Evolutionary conservation across 2,888 invertebrate species (phyloP).

Genomic region (Ethmia dodecea): DNA sequence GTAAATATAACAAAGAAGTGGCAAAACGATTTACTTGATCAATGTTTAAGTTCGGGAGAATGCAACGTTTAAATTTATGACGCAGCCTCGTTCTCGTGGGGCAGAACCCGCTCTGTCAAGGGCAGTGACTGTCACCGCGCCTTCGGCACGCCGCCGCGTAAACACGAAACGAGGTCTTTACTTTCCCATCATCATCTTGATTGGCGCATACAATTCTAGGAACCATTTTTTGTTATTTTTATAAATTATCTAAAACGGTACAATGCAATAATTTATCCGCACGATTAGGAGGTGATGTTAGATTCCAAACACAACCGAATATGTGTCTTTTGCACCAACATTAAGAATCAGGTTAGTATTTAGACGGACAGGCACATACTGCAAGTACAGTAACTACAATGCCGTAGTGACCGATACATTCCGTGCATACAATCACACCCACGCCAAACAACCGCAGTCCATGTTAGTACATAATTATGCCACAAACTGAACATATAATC

Average conservation of each 20-base stretch:
- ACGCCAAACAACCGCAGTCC: slow-evolving; percentile 19
- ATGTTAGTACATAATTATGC: slow-evolving; percentile 24
- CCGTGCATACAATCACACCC: slow-evolving; percentile 36
- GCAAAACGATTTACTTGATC: no score
- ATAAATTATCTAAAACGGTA: no score
- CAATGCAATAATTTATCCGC: no score
- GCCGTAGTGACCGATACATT: slow-evolving; percentile 26
- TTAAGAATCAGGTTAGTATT: no score
- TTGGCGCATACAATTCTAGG: no score
- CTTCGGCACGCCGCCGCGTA: slow-evolving; percentile 19
- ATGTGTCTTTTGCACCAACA: no score
- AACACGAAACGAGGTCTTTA: slow-evolving; percentile 52
- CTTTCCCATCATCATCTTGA: slow-evolving; percentile 61
- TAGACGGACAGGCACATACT: background rate
- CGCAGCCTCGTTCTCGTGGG: slow-evolving; percentile 18
- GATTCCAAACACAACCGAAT: no score
- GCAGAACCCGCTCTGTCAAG: slow-evolving; percentile 61
- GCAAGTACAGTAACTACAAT: background rate
- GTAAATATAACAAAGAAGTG: no score
- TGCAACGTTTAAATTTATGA: slow-evolving; percentile 1
- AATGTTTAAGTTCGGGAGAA: background rate
- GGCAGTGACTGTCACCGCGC: slow-evolving; percentile 59
- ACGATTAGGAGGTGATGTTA: no score
- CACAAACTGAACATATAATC: slow-evolving; percentile 25
- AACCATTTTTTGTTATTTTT: no score